Percentiles rank a stretch among this genome's conserved stretches.
Conservation (phyloP, 2,113 vertebrate species). For the Merops nubicus region DNA sequence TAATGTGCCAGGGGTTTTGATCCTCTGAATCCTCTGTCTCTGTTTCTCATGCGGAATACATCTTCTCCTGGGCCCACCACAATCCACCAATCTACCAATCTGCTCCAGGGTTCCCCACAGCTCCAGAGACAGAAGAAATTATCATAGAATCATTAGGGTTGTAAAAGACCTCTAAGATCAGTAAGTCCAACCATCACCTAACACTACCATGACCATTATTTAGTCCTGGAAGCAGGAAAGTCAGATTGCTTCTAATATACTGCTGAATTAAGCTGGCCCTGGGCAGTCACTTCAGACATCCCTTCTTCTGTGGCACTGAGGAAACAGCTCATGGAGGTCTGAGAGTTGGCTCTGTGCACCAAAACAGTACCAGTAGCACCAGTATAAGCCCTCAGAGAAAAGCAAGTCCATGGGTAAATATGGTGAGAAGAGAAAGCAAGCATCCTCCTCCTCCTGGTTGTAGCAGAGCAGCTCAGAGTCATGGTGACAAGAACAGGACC, state of each 20-base stretch:
- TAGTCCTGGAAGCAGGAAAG: not conserved
- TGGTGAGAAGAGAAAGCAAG: not conserved
- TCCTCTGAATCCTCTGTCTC: not conserved
- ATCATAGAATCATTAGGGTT: too few species aligned
- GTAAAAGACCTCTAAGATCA: too few species aligned
- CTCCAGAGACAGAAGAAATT: not conserved
- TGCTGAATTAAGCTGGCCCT: not conserved
- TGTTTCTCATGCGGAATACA: not conserved
- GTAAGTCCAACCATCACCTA: too few species aligned
- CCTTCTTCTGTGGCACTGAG: not conserved
- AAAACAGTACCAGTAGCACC: not conserved
- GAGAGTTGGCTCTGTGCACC: not conserved
- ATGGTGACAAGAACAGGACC: not conserved
- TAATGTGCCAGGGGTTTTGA: not conserved
- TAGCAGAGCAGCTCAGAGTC: not conserved
- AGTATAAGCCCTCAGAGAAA: not conserved
- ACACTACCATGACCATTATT: too few species aligned
- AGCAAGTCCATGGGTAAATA: not conserved
- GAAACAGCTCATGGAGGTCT: not conserved
- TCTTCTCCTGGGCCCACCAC: not conserved
- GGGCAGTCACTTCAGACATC: not conserved
- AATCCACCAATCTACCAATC: not conserved
- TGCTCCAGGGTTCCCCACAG: not conserved
- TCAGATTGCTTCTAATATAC: not conserved
- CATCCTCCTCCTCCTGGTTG: not conserved